phyloP scores from a whole-genome alignment of 2,113 vertebrate genomes.

The Eudyptes chrysolophus region DNA sequence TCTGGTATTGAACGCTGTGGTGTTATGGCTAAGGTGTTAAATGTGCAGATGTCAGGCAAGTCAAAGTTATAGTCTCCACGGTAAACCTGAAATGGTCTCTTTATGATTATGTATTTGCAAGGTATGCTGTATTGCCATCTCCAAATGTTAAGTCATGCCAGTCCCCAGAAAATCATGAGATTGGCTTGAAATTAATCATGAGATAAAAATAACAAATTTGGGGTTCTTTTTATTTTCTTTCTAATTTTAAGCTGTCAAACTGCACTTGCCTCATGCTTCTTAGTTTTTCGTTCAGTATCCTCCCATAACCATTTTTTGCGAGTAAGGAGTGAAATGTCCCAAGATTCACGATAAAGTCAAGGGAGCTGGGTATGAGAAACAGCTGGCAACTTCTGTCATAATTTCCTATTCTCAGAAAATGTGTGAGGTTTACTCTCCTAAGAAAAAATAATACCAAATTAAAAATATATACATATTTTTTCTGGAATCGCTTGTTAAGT shows the following conservation, averaged over 20 bases:
- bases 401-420: not conserved
- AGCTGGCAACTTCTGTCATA: not conserved
- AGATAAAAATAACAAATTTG: not conserved
- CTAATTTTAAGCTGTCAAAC: not conserved
- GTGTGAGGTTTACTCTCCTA: not conserved
- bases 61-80: not conserved
- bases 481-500: not conserved
- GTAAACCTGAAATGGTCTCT: not conserved
- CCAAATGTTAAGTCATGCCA: not conserved
- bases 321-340: not conserved
- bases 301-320: accelerated
- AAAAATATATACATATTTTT: not conserved
- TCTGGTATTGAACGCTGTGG: not conserved
- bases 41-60: not conserved
- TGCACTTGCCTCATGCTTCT: not conserved
- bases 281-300: not conserved
- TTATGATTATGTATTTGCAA: not conserved
- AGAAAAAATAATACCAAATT: not conserved
- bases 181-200: not conserved
- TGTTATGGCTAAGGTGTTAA: not conserved
- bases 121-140: not conserved
- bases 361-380: not conserved
- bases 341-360: not conserved
- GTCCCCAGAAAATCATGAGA: not conserved
- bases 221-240: not conserved